A percentile compares a stretch with the other conserved stretches of the same genome.
phyloP scores from a whole-genome alignment of 2,113 vertebrate genomes.

The Ailurus styani region DNA sequence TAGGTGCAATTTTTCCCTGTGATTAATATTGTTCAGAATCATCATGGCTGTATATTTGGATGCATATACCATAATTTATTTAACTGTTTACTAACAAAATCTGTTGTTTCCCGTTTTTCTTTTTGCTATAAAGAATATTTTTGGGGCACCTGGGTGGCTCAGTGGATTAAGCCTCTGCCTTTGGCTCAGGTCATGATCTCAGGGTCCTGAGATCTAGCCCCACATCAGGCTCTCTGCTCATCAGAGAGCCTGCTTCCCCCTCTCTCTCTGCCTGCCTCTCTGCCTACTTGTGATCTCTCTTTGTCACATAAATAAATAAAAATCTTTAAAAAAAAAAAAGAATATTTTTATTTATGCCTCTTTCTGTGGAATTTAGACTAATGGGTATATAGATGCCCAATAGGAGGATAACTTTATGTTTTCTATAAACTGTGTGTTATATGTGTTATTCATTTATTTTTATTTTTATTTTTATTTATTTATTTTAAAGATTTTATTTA shows the following conservation, averaged over 20 bases:
- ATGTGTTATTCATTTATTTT: not conserved
- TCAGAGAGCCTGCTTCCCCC: too few species aligned
- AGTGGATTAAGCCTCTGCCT: too few species aligned
- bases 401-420: not conserved
- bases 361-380: slow-evolving; percentile 20
- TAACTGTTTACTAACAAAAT: not conserved
- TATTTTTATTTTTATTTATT: too few species aligned
- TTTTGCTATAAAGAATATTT: not conserved
- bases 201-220: too few species aligned
- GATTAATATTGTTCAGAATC: slow-evolving; percentile 24
- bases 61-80: not conserved
- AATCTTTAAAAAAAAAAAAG: too few species aligned
- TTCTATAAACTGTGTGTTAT: not conserved
- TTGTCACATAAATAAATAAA: too few species aligned
- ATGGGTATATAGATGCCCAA: not conserved
- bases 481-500: too few species aligned
- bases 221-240: too few species aligned
- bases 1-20: not conserved
- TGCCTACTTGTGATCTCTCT: too few species aligned
- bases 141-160: too few species aligned
- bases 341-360: not conserved
- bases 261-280: too few species aligned
- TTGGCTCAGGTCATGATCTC: too few species aligned
- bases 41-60: not conserved
- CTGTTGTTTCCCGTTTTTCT: not conserved